Base-by-base conservation (phyloP, 1,140 invertebrate genomes). In the Kradibia gibbosae region DNA sequence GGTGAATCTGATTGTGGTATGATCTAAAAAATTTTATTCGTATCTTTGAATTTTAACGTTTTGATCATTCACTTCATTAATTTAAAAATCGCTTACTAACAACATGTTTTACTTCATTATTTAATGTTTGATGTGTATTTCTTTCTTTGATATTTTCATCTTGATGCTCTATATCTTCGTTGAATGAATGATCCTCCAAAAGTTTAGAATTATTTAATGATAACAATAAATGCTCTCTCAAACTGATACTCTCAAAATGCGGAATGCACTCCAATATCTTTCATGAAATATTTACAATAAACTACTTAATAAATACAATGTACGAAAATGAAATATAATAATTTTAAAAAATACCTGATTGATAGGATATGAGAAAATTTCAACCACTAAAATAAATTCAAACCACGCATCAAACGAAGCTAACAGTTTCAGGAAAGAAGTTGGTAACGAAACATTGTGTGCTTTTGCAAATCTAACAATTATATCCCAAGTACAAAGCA, bases 351-450 rank as follows among this genome's bases (percentile, higher is more conserved):
- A 76, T 88, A 94, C 92, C 87, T 94, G 93, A 17, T 91, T 85
- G 22, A 91, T 76, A 3, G 94, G 93, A 88, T 95, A 95, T 75
- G 92, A 88, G 85, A 94, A 94, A 15, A 94, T 92, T 80, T 95
- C 92, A 15, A 92, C 92, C 73, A 93, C 94, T 42, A 94, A 86
- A 48, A 94, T 85, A 86, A 95, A 95, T 71, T 93, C 92, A 77
- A 94, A 92, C 94, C 94, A 95, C 31, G 92, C 89, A 86, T 94
- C 92, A 3, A 91, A 86, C 55, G 86, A 87, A 11, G 93, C 91
- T 78, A 93, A 93, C 83, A 92, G 89, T 84, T 89, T 92, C 22
- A 94, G 85, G 74, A 93, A 92, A 70, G 85, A 85, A 82, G 92
- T 91, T 3, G 94, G 94, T 34, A 93, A 85, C 34, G 90, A 87